These are phyloP conservation scores for Hemaris fuciformis DNA, from an alignment of 2,888 invertebrate genomes.

Conservation along the genomic window DNA sequence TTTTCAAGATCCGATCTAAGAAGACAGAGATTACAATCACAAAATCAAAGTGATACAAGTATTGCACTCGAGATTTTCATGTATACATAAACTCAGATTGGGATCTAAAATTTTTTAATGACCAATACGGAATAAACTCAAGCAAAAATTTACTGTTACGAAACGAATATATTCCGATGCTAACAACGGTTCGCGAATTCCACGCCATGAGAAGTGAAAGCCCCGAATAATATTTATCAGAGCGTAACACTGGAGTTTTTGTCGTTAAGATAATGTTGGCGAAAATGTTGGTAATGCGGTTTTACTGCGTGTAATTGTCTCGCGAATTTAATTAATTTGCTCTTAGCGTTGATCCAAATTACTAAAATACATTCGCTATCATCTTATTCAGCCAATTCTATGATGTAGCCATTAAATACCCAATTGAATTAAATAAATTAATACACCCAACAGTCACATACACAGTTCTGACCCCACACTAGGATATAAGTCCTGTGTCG, in stretches of 20 bases:
- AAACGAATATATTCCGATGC: conserved; percentile 37
- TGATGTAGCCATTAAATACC: too few species aligned
- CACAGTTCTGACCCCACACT: too few species aligned
- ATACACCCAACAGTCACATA: too few species aligned
- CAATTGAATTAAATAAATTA: too few species aligned
- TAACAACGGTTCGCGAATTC: conserved; percentile 52
- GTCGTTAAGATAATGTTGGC: conserved; percentile 11
- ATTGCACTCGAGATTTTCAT: not conserved
- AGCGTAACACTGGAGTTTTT: conserved; percentile 51
- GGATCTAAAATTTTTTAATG: not conserved
- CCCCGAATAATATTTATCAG: conserved; percentile 64
- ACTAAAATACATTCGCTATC: too few species aligned
- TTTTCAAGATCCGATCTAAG: too few species aligned
- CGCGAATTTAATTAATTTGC: too few species aligned
- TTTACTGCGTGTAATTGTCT: not conserved
- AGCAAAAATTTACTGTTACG: conserved; percentile 36
- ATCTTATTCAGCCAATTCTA: too few species aligned
- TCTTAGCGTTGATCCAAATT: too few species aligned
- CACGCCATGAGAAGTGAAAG: conserved; percentile 69
- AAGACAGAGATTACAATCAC: too few species aligned
- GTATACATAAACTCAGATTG: not conserved
- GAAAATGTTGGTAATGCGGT: conserved; percentile 10
- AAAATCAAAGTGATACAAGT: not conserved
- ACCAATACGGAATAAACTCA: not conserved
- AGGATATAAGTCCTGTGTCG: too few species aligned